A percentile compares a stretch with the other conserved stretches of the same genome.
phyloP scores from a whole-genome alignment of 2,888 invertebrate species.

The Eilema griseolum region DNA sequence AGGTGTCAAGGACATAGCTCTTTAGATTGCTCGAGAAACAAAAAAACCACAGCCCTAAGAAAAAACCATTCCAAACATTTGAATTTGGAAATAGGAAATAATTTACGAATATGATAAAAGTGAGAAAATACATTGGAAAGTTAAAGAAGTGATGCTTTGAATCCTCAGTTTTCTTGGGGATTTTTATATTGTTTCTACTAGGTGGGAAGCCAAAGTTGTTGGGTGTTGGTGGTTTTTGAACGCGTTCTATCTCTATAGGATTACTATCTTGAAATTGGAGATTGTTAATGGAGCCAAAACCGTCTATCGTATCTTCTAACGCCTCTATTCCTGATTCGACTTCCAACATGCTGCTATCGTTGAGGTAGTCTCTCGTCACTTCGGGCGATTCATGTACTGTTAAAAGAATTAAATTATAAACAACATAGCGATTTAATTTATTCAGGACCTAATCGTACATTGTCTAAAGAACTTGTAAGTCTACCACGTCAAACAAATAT shows the following conservation, averaged over 20 bases:
- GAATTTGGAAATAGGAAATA: slow-evolving; percentile 75
- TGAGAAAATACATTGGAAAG: slow-evolving; percentile 75
- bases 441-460: no score
- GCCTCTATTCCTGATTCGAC: slow-evolving; percentile 86
- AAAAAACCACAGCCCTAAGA: slow-evolving; percentile 79
- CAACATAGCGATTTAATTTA: background rate
- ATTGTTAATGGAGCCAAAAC: slow-evolving; percentile 62
- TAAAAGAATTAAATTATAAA: slow-evolving; percentile 18
- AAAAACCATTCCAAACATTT: slow-evolving; percentile 79
- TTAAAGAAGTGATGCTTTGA: slow-evolving; percentile 68
- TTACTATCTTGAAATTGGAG: slow-evolving; percentile 30
- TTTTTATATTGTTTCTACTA: slow-evolving; percentile 64
- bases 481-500: no score
- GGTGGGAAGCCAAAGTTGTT: slow-evolving; percentile 70
- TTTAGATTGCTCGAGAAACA: slow-evolving; percentile 71
- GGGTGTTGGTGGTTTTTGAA: slow-evolving; percentile 46
- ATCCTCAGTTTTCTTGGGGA: slow-evolving; percentile 39
- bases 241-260: slow-evolving; percentile 49
- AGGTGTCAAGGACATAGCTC: slow-evolving; percentile 75
- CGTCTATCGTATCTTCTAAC: slow-evolving; percentile 79
- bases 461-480: no score
- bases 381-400: slow-evolving; percentile 68
- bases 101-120: slow-evolving; percentile 71
- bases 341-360: slow-evolving; percentile 70
- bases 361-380: slow-evolving; percentile 60